Conservation (phyloP, 2,888 invertebrate genomes). For the Celastrina argiolus region DNA sequence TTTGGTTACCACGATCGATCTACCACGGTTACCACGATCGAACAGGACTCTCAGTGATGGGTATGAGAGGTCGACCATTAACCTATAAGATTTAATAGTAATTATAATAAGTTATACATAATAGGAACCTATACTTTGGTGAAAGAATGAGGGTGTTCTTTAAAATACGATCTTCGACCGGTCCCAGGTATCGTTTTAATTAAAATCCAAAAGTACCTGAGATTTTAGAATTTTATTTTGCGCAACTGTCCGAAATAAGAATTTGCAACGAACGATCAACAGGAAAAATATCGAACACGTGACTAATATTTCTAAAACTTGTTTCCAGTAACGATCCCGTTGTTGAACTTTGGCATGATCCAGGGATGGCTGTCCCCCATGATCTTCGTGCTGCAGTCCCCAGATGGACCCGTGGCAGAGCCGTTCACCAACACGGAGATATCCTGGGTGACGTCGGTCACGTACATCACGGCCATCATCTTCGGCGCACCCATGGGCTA, state of each 20-base stretch:
- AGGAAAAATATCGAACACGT: not conserved
- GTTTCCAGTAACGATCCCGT: slow-evolving; percentile 62
- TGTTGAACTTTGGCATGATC: slow-evolving; percentile 68
- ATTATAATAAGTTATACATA: too few species aligned
- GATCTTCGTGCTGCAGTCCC: slow-evolving; percentile 59
- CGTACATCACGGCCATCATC: slow-evolving; percentile 68
- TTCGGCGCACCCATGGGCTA: slow-evolving; percentile 68
- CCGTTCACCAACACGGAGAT: slow-evolving; percentile 57
- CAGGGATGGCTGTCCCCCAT: slow-evolving; percentile 73
- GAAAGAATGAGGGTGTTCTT: too few species aligned
- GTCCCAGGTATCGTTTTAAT: too few species aligned
- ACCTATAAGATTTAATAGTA: too few species aligned
- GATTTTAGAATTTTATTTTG: not conserved
- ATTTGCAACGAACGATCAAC: not conserved
- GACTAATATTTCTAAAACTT: not conserved
- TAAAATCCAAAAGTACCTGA: not conserved
- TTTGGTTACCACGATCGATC: too few species aligned
- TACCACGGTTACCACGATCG: too few species aligned
- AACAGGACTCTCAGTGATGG: too few species aligned
- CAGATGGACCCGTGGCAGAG: slow-evolving; percentile 51
- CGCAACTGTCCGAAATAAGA: not conserved
- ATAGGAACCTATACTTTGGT: too few species aligned
- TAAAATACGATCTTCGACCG: too few species aligned
- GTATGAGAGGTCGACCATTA: too few species aligned
- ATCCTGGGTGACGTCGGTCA: slow-evolving; percentile 68